These are phyloP conservation scores for Protobothrops flavoviridis DNA, from an alignment of 2,113 vertebrate genomes.

Conservation along the genomic window DNA sequence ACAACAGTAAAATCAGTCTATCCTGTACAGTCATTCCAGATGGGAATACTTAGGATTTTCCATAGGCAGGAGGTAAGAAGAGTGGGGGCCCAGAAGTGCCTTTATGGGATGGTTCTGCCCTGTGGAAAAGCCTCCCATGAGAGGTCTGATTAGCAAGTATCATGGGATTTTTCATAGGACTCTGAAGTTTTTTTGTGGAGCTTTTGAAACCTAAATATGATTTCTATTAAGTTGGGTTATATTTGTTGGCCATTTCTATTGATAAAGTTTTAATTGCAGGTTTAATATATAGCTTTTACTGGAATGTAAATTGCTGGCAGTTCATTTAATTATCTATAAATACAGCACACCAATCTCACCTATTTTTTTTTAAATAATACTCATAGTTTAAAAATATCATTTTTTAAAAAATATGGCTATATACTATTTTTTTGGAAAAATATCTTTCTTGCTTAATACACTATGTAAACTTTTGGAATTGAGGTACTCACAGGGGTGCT, in stretches of 20 bases:
- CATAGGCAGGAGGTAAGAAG: background rate
- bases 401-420: background rate
- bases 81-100: background rate
- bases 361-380: background rate
- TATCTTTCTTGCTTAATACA: background rate
- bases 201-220: background rate
- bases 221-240: background rate
- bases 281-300: background rate
- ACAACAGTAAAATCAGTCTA: background rate
- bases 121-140: background rate
- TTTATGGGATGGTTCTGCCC: background rate
- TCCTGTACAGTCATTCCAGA: background rate
- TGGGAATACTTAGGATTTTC: background rate
- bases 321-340: background rate
- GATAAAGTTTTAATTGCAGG: background rate
- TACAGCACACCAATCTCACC: background rate
- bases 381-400: background rate
- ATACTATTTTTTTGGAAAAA: background rate
- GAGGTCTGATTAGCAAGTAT: background rate
- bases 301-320: background rate
- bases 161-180: background rate
- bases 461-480: background rate
- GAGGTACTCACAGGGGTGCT: conserved; percentile 82
- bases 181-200: background rate
- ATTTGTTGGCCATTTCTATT: background rate